Conservation (phyloP, 2,797 vertebrate genomes). For the Cetoscarus ocellatus region DNA sequence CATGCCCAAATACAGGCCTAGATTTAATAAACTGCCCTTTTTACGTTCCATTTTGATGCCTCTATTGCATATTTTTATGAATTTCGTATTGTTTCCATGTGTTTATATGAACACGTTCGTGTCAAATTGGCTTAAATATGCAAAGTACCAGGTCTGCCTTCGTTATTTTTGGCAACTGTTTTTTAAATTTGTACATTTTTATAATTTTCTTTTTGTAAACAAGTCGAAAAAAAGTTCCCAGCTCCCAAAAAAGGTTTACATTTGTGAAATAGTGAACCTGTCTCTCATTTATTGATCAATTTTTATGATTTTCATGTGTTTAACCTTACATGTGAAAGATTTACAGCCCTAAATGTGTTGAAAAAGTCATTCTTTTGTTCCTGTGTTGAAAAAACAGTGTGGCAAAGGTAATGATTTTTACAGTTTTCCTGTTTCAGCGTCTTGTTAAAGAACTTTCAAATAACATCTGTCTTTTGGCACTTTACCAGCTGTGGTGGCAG, state of each 20-base stretch:
- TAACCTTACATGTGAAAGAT: background rate
- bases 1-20: background rate
- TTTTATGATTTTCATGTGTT: background rate
- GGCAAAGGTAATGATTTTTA: background rate
- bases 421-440: background rate
- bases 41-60: too few species aligned
- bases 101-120: too few species aligned
- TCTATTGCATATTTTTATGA: too few species aligned
- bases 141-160: too few species aligned
- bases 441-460: background rate
- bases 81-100: too few species aligned
- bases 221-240: background rate
- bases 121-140: too few species aligned
- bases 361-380: background rate
- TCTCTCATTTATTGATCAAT: background rate
- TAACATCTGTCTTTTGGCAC: background rate
- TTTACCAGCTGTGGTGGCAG: constrained; percentile 1
- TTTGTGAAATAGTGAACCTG: too few species aligned
- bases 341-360: background rate
- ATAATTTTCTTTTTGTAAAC: too few species aligned
- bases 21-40: too few species aligned
- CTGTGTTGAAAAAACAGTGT: background rate
- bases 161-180: too few species aligned
- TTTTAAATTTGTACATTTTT: too few species aligned
- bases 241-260: background rate